Conservation (phyloP, 2,888 invertebrate species). For the Eucriotettix oculatus region DNA sequence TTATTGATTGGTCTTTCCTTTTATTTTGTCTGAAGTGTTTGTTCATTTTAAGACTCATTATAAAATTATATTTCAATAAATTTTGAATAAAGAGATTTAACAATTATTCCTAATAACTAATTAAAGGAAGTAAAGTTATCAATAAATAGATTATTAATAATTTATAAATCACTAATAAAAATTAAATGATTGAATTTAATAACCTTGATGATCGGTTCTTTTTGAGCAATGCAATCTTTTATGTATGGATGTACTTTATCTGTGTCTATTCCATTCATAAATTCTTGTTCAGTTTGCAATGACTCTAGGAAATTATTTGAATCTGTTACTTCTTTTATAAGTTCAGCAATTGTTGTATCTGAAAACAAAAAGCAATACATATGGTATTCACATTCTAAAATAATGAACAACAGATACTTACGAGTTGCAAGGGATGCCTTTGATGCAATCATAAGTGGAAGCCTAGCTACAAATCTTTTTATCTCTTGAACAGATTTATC, state of each 20-base stretch:
- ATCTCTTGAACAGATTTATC: conserved; percentile 89
- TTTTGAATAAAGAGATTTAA: too few relatives aligned
- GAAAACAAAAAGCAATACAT: conserved; percentile 17
- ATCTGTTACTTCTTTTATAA: conserved; percentile 74
- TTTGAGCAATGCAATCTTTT: conserved; percentile 80
- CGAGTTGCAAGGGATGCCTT: conserved; percentile 67
- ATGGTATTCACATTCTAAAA: background rate
- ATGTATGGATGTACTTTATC: conserved; percentile 79
- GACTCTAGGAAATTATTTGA: conserved; percentile 60
- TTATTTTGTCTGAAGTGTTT: too few relatives aligned
- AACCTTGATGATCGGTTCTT: conserved; percentile 60
- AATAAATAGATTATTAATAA: too few relatives aligned
- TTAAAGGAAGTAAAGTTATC: too few relatives aligned
- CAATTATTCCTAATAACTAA: too few relatives aligned
- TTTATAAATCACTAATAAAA: too few relatives aligned
- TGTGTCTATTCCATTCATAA: conserved; percentile 78
- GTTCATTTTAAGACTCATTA: too few relatives aligned
- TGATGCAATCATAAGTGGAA: conserved; percentile 73
- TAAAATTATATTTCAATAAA: too few relatives aligned
- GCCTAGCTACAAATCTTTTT: conserved; percentile 76
- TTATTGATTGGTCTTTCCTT: too few relatives aligned
- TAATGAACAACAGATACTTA: conserved; percentile 19
- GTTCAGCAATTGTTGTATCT: conserved; percentile 86
- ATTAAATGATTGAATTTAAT: too few relatives aligned
- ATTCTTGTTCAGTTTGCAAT: conserved; percentile 76